Conservation (phyloP, 2,888 invertebrate species). For the Drosophila picticornis region DNA sequence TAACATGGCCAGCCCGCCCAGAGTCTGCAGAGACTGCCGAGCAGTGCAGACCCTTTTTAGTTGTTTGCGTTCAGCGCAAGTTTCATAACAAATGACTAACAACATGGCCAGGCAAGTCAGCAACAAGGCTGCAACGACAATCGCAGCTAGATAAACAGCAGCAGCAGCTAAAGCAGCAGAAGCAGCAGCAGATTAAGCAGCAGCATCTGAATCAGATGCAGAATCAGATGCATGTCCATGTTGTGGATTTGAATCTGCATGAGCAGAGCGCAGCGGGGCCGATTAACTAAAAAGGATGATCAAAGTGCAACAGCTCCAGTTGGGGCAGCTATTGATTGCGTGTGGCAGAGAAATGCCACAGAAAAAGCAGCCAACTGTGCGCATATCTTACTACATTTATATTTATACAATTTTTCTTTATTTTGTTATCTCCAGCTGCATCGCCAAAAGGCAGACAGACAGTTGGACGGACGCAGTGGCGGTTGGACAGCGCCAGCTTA, state of each 20-base stretch:
- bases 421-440: conserved; percentile 55
- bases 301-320: conserved; percentile 69
- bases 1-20: conserved; percentile 47
- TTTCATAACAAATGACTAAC: conserved; percentile 80
- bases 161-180: conserved; percentile 19
- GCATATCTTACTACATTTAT: conserved; percentile 57
- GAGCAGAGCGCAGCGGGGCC: conserved; percentile 69
- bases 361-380: conserved; percentile 51
- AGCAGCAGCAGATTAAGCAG: conserved; percentile 28
- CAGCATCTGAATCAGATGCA: conserved; percentile 41
- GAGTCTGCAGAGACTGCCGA: conserved; percentile 18
- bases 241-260: conserved; percentile 55
- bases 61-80: conserved; percentile 48
- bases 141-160: conserved; percentile 69
- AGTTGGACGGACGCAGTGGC: neutral
- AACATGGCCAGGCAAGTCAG: conserved; percentile 65
- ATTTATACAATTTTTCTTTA: conserved; percentile 37
- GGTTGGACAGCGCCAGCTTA: conserved; percentile 61
- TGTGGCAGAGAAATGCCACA: conserved; percentile 63
- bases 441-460: conserved; percentile 38
- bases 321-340: conserved; percentile 69
- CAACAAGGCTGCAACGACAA: conserved; percentile 57
- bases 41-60: conserved; percentile 60
- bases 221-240: conserved; percentile 53
- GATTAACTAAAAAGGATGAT: conserved; percentile 77